Base-by-base conservation (phyloP, 2,888 invertebrate genomes). In the Drosophila sordidapex region DNA sequence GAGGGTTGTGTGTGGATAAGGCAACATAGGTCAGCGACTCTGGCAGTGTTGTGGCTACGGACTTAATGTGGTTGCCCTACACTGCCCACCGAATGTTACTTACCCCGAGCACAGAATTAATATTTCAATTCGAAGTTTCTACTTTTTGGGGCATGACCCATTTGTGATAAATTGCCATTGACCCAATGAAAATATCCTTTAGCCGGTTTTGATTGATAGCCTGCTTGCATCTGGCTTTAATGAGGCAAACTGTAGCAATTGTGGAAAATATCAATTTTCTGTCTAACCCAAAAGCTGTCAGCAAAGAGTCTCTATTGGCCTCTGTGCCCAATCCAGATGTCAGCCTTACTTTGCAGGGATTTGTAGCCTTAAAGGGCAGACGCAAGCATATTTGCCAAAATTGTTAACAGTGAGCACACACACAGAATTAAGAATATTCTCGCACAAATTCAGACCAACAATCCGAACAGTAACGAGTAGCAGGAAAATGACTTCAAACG, bases 151-250 rank as follows among this genome's bases (percentile, higher is more conserved):
- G 35, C 7, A 18, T 18, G n/a, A 18, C 18, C 8, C 31, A 13
- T 46, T 29, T 29, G 29, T 66, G 69, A 76, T 72, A 76, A 71
- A 76, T 69, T 49, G 60, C 25, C 18, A 18, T 29, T 56, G 51
- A 27, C 68, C 36, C 49, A 35, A 35, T 13, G 27, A 36, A 33
- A 48, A n/a, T 38, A 33, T 21, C 4, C 40, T 13, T 48, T 33
- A 11, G 59, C 38, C 33, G 18, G 54, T n/a, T 36, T 46, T 85
- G 83, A 83, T 84, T 84, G 85, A 89, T 83, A 58, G 33, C 51
- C 60, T 35, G 29, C 6, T 49, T 38, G 33, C 21, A 18, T 21
- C 11, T 54, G 67, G 38, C 27, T 29, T 4, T 15, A 66, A 46
- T 66, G 40, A 51, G 15, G 27, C 33, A 40, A 40, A 31, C 18